phyloP scores from a whole-genome alignment of 2,797 vertebrate genomes.

The Gobio occitaniae region DNA sequence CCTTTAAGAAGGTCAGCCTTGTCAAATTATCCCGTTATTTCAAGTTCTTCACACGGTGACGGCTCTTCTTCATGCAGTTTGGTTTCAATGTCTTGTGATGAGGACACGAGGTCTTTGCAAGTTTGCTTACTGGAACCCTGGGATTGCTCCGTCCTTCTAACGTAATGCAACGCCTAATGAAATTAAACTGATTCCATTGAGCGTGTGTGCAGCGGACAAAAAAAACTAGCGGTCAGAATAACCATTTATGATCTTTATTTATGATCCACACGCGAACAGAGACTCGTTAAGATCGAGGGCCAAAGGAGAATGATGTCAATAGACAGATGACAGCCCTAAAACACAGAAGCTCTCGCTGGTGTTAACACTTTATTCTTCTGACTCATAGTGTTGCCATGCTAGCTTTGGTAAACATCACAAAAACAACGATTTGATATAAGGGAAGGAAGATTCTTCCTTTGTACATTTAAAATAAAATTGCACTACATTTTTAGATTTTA shows the following conservation, averaged over 20 bases:
- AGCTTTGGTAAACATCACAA: conserved; percentile 32
- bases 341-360: conserved; percentile 40
- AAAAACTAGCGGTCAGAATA: neutral
- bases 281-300: conserved; percentile 41
- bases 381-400: conserved; percentile 47
- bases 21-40: neutral
- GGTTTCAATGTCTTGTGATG: conserved; percentile 5
- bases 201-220: neutral
- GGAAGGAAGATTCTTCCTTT: neutral
- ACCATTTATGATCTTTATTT: conserved; percentile 48
- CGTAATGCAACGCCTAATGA: conserved; percentile 14
- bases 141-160: conserved; percentile 5
- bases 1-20: neutral
- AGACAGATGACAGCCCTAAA: conserved; percentile 42
- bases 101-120: conserved; percentile 24
- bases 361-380: neutral
- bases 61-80: conserved; percentile 8
- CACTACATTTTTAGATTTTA: neutral
- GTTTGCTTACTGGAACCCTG: conserved; percentile 35
- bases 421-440: neutral
- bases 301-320: conserved; percentile 54
- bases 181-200: conserved; percentile 1
- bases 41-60: neutral
- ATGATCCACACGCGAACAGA: conserved; percentile 27
- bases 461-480: neutral